Evolutionary conservation across 1,140 invertebrate species (phyloP), one percentile per base, ranked within the genome.

Genomic region (Zaprionus davidi): DNA sequence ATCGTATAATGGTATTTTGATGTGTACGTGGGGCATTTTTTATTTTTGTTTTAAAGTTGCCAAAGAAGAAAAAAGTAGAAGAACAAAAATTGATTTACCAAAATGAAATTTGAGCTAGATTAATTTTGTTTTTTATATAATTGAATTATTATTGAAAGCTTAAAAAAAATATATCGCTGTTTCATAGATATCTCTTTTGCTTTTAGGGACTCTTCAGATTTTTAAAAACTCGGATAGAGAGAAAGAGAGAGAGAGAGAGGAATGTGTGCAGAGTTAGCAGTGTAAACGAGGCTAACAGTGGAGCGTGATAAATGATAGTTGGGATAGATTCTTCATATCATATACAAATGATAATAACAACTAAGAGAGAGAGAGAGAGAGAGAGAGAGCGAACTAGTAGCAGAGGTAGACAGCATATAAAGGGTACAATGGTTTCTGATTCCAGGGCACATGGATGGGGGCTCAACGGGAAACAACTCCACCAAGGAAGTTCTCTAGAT

Each of bases 1-100:
- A 57, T 62, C 44, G 41, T 46, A 20, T 46, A 26, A 36, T 81
- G 64, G 62, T 44, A 26, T 11, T 26, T 53, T 76, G 26, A 62
- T 58, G 55, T 70, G 60, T 73, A 51, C 53, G 58, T 76, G 55
- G 62, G 56, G 41, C 73, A 51, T 74, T 58, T 70, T 82, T 26
- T 66, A 66, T 34, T 31, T 51, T 62, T 57, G 22, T 49, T 64
- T 22, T 59, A 44, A 77, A 71, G 41, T 82, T 64, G 62, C 63
- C 67, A 83, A 72, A 77, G 74, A 81, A 83, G 84, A 81, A 88
- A 70, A 84, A 84, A 88, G 78, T 84, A 88, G 84, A 87, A 86
- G 80, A 87, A 87, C 83, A 87, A 88, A 88, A 84, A 76, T 51
- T 81, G 73, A 58, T 88, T 65, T 87, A 87, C 81, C 78, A 87